These are phyloP conservation scores for Helarctos malayanus DNA, from an alignment of 2,797 vertebrate genomes.

Conservation along the genomic window DNA sequence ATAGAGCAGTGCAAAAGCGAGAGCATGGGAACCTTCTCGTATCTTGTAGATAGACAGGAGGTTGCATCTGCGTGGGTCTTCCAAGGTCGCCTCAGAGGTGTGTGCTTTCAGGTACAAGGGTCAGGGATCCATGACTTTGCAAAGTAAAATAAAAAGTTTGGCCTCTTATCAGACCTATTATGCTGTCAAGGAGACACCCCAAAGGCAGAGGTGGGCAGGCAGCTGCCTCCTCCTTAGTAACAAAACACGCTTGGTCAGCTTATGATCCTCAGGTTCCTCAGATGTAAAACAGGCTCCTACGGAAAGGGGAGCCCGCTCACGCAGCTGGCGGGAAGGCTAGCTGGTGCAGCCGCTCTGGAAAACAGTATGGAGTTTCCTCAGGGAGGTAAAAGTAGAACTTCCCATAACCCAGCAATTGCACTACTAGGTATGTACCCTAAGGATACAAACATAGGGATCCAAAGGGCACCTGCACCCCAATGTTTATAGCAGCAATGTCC, in stretches of 20 bases:
- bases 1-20: rapidly evolving
- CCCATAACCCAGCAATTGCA: neutral
- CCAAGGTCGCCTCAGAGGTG: rapidly evolving
- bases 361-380: neutral
- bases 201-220: neutral
- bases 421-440: neutral
- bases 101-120: neutral
- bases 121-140: neutral
- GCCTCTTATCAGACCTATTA: neutral
- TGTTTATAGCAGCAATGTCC: neutral
- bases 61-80: rapidly evolving
- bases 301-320: neutral
- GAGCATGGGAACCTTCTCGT: neutral
- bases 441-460: neutral
- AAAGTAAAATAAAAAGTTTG: neutral
- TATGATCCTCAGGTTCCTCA: neutral
- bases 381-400: neutral
- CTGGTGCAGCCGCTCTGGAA: neutral
- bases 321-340: neutral
- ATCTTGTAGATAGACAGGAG: neutral
- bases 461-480: neutral
- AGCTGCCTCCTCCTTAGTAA: neutral
- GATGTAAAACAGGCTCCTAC: too few relatives aligned
- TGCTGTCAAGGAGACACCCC: neutral
- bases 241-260: neutral